Base-by-base conservation (phyloP, 2,797 vertebrate species). In the Buceros bicornis region DNA sequence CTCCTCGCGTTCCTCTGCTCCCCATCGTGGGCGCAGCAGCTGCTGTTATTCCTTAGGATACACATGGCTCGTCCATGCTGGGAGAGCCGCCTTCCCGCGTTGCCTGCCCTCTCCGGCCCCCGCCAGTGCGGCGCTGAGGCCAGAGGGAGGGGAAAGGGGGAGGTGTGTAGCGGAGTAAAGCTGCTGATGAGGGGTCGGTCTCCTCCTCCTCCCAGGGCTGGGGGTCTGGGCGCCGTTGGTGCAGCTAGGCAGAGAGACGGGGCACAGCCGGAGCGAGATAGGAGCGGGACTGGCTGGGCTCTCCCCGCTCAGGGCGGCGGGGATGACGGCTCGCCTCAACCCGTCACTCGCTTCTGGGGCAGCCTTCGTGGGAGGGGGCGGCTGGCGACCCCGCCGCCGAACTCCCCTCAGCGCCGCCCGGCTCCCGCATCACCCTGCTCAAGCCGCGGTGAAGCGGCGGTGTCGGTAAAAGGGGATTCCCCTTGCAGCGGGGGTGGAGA, bases 71-170 rank as follows among this genome's bases (percentile, higher is more conserved):
- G 82, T 84, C 95, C 92, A 85, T 91, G 74, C 93, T 82, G 56
- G 93, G 7, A 70, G 84, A 95, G 79, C 81, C 93, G 87, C 78
- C 86, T 87, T 78, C 82, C 95, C 87, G 20, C 58, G 29, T 25
- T 33, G 94, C 89, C 81, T 50, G 92, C 94, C 90, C 90, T 81
- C 67, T 18, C 71, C 57, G 91, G 74, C 95, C 96, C 56, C 91
- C 85, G 92, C 86, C 79, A 33, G 79, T 35, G 74, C 95, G 35
- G 78, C 90, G 95, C 96, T n/a, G 90, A 90, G 89, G 74, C 96
- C 98, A 95, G 97, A 97, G 94, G 96, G 96, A 97, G 97, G 95
- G 95, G 95, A 90, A 92, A 91, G 56, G 94, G 95, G 95, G 82
- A 85, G 87, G 83, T 86, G 96, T 96, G 86, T 84, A 90, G 91